These are phyloP conservation scores for Drosophila meridiana DNA, from an alignment of 2,888 invertebrate genomes.

Conservation along the genomic window DNA sequence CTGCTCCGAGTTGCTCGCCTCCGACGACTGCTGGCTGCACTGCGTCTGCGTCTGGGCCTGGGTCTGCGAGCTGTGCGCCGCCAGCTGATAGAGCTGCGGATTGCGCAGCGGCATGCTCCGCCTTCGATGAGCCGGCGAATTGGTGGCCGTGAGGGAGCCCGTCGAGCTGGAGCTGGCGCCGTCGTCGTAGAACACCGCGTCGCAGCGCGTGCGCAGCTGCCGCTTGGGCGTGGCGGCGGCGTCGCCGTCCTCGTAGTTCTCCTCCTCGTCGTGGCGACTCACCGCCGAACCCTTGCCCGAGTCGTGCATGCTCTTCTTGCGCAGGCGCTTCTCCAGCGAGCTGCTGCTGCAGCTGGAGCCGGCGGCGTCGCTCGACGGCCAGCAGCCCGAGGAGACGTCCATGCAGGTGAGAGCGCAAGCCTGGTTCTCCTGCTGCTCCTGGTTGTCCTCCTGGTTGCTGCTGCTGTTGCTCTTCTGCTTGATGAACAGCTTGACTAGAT, in stretches of 20 bases:
- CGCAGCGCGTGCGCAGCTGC: conserved; percentile 55
- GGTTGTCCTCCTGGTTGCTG: conserved; percentile 89
- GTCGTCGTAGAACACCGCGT: conserved; percentile 79
- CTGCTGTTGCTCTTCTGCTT: conserved; percentile 93
- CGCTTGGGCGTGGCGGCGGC: conserved; percentile 53
- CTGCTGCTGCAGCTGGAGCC: conserved; percentile 83
- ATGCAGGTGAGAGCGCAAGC: conserved; percentile 87
- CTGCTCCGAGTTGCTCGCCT: conserved; percentile 83
- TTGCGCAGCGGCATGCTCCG: conserved; percentile 84
- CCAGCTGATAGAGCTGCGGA: conserved; percentile 83
- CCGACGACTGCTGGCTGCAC: conserved; percentile 82
- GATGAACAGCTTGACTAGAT: conserved; percentile 94
- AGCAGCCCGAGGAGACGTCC: conserved; percentile 93
- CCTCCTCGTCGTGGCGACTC: conserved; percentile 85
- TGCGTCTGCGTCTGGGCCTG: conserved; percentile 74
- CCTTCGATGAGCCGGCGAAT: conserved; percentile 82
- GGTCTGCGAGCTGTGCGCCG: conserved; percentile 54
- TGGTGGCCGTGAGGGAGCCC: conserved; percentile 79
- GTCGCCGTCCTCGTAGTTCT: conserved; percentile 72
- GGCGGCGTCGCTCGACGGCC: conserved; percentile 87
- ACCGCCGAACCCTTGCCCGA: conserved; percentile 85
- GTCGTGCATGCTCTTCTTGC: conserved; percentile 85
- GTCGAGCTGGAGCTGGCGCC: conserved; percentile 80
- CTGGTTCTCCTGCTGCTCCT: conserved; percentile 84
- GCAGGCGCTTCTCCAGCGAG: conserved; percentile 83